These are phyloP conservation scores for Terrapene triunguis DNA, from an alignment of 2,113 vertebrate genomes.

Conservation along the genomic window DNA sequence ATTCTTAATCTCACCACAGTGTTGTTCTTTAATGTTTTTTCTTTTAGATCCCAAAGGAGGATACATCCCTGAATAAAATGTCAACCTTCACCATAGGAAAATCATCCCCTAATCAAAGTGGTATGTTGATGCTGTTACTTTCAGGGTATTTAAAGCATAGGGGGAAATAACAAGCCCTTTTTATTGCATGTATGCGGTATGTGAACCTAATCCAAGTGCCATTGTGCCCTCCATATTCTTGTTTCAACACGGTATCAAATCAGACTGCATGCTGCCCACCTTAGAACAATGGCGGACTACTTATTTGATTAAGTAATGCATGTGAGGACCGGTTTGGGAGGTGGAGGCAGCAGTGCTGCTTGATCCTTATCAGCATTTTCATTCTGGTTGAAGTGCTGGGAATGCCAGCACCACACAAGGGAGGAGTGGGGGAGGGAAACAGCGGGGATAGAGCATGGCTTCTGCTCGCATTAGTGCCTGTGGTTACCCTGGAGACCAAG, in stretches of 20 bases:
- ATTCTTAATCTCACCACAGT: not conserved
- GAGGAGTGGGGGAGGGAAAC: accelerated
- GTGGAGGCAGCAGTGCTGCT: accelerated
- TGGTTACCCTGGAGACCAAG: accelerated
- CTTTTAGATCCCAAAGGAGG: conserved; percentile 52
- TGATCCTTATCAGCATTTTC: not conserved
- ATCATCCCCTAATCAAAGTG: conserved; percentile 31
- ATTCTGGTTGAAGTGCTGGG: accelerated
- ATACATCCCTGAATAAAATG: conserved; percentile 51
- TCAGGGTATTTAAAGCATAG: accelerated
- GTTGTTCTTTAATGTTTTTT: not conserved
- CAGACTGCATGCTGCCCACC: accelerated
- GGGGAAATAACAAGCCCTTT: accelerated
- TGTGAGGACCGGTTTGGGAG: accelerated
- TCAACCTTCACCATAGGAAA: conserved; percentile 68
- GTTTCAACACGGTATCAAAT: accelerated
- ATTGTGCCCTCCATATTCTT: accelerated
- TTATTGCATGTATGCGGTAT: not conserved
- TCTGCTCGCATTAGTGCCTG: accelerated
- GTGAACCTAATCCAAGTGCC: not conserved
- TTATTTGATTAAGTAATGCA: not conserved
- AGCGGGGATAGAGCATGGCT: accelerated
- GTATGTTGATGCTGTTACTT: conserved; percentile 48
- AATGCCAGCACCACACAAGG: accelerated
- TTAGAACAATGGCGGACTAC: accelerated